Evolutionary conservation across 1,140 invertebrate genomes (phyloP).

Genomic region (Zaprionus gabonicus): DNA sequence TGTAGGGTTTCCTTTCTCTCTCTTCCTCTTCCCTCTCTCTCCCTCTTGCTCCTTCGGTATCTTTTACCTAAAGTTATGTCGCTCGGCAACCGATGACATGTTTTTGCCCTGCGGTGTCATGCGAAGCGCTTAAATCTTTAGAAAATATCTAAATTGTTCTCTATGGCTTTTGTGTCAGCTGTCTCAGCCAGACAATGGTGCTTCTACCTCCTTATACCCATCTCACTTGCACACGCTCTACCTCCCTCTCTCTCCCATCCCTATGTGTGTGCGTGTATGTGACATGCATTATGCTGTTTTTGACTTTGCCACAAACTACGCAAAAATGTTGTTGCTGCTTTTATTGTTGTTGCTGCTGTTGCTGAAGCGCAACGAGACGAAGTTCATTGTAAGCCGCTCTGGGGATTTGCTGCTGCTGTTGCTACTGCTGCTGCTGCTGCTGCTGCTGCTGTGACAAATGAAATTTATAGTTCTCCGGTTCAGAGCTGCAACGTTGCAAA

Average conservation of each 20-base stretch:
- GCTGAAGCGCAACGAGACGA: slow-evolving; percentile 44
- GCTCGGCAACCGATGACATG: slow-evolving; percentile 66
- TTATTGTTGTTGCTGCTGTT: slow-evolving; percentile 9
- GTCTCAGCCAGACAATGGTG: slow-evolving; percentile 63
- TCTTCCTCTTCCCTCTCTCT: background rate
- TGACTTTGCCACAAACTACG: slow-evolving; percentile 79
- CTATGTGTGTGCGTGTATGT: slow-evolving; percentile 33
- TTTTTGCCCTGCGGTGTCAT: slow-evolving; percentile 60
- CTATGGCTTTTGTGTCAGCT: slow-evolving; percentile 78
- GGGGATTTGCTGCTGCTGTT: slow-evolving; percentile 50
- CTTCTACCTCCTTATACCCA: background rate
- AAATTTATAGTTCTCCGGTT: slow-evolving; percentile 77
- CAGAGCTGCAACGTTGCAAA: slow-evolving; percentile 71
- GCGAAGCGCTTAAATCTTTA: slow-evolving; percentile 76
- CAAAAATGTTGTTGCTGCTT: slow-evolving; percentile 65
- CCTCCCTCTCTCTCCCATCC: background rate
- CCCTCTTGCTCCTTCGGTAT: background rate
- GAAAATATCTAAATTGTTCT: slow-evolving; percentile 82
- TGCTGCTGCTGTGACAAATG: slow-evolving; percentile 74
- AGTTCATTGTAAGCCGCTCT: slow-evolving; percentile 71
- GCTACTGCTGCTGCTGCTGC: slow-evolving; percentile 37
- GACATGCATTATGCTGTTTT: slow-evolving; percentile 80
- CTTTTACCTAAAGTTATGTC: slow-evolving; percentile 51
- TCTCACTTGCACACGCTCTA: background rate
- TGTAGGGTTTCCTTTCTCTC: background rate